Conservation (phyloP, 2,888 invertebrate species). For the Euplexia lucipara region DNA sequence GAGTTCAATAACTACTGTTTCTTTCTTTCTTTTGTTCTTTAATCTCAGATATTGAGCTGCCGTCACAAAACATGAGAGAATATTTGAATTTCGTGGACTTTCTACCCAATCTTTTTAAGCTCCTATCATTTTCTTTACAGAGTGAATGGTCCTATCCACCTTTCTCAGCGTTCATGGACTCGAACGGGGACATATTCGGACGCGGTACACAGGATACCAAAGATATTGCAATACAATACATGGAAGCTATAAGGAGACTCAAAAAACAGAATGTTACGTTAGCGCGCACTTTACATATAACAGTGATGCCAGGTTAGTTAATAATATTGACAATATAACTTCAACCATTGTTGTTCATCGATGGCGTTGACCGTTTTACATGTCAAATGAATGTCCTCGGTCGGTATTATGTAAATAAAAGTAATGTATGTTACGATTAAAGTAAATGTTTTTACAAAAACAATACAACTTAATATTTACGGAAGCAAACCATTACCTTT, state of each 20-base stretch:
- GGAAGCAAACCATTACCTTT: background rate
- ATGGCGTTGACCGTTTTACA: background rate
- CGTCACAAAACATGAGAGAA: no score
- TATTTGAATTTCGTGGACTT: no score
- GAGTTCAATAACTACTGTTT: no score
- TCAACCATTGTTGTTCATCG: background rate
- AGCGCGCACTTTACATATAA: constrained; percentile 78
- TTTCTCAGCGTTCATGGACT: constrained; percentile 95
- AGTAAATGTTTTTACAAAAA: background rate
- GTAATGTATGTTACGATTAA: constrained; percentile 8
- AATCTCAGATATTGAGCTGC: no score
- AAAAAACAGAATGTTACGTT: constrained; percentile 73
- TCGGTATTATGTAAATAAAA: background rate
- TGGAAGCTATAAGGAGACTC: constrained; percentile 78
- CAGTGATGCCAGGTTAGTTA: constrained; percentile 80
- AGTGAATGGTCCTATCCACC: constrained; percentile 97
- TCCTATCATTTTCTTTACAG: constrained; percentile 80
- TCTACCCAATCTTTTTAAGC: no score
- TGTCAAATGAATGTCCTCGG: background rate
- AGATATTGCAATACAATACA: constrained; percentile 85
- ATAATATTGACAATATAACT: background rate
- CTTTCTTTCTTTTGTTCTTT: no score
- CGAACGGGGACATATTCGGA: constrained; percentile 95
- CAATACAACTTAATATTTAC: background rate
- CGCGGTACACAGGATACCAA: constrained; percentile 97